Evolutionary conservation across 2,797 vertebrate genomes (phyloP), one percentile per base, ranked within the genome.

Genomic region (Acipenser ruthenus): DNA sequence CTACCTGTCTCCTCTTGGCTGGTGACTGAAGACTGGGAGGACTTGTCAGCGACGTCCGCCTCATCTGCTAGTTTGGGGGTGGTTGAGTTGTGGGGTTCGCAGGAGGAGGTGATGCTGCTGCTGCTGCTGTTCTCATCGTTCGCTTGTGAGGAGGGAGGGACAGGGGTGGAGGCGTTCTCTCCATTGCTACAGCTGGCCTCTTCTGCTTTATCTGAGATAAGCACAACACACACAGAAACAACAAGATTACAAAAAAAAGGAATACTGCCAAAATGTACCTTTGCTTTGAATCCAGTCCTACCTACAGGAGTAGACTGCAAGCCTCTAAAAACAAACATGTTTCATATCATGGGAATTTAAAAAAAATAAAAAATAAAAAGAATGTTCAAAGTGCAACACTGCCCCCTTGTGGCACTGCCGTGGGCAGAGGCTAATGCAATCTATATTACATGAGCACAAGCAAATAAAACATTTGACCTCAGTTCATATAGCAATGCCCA

Each of bases 1-100:
- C 74, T 87, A 97, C 94, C 96, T 80, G 88, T 79, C 58, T 93
- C 94, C 52, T 96, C 94, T 72, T 85, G 88, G 79, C 88, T 83
- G 77, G 84, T 86, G 67, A 90, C 86, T 51, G 93, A 92, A 71
- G 90, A 88, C 53, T 78, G 92, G 11, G 92, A 89, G 60, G 85
- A 91, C 18, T 82, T 79, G 68, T 95, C 94, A 50, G 71, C 85
- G 69, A 82, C 82, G 71, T 95, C 95, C 51, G 90, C 84, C 65
- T 88, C 88, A 59, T 93, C 93, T 2, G 84, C 74, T 47, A 77
- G 85, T 73, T 80, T 83, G 52, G 82, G 73, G 55, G 66, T 76
- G 6, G 60, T 77, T 1, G 76, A 63, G 6, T 68, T 85, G 60
- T 79, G 83, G 59, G 75, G 37, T 64, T 81, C 85, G 1, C 72